Evolutionary conservation across 2,113 vertebrate genomes (phyloP), one percentile per base, ranked within the genome.

Genomic region (Bubo scandiacus): DNA sequence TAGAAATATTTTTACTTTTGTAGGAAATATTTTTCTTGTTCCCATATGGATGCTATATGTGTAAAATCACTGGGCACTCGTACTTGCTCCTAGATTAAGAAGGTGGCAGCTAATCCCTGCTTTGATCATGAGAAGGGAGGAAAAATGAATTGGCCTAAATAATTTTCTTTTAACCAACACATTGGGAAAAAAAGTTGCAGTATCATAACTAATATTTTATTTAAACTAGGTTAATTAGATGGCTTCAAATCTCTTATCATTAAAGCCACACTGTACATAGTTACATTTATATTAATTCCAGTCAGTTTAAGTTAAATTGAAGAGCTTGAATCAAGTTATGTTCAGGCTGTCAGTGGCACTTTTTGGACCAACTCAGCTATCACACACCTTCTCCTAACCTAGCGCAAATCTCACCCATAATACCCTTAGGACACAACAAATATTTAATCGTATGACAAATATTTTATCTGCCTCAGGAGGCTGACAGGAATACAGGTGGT

Each of bases 391-490:
- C 54, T 68, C 45, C 70, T 63, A 71, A 81, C 18, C 1, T 4
- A 86, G 57, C n/a, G 38, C 65, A 89, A 68, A 45, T 52, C 47
- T 92, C 72, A 79, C 27, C 13, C 40, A 79, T 45, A 74, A 92
- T 22, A 54, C 36, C 77, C 51, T 58, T 54, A 58, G 43, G 78
- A 54, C 81, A 80, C 78, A 90, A 75, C 75, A 95, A 96, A 89
- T 95, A 87, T 85, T 91, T 91, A 94, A 94, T 52, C 58, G 19
- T 49, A 61, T 86, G 65, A 67, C 62, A 92, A 81, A 77, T 57
- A n/a, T 61, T 94, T 90, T 88, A 74, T 94, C 90, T 95, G 88
- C 52, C 65, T 96, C 61, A 49, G 65, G 61, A 92, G 55, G 55
- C 52, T 62, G 57, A 89, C 65, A 92, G 43, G 61, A 90, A n/a